Percentiles rank a stretch among this genome's conserved stretches.
Conservation (phyloP, 2,113 vertebrate species). For the Stigmatopora argus region DNA sequence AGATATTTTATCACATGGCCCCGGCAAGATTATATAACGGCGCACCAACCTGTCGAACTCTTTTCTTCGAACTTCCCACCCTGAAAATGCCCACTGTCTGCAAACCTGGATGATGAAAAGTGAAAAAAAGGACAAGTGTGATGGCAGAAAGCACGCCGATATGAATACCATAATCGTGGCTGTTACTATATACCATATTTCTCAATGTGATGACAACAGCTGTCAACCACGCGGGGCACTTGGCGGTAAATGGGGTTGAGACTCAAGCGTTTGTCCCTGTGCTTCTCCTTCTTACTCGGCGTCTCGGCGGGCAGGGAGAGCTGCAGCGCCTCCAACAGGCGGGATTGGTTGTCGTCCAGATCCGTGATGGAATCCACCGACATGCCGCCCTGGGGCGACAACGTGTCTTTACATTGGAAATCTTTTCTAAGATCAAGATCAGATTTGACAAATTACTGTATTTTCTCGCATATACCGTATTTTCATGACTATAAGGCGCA, state of each 20-base stretch:
- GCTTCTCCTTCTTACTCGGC: constrained; percentile 90
- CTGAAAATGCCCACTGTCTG: constrained; percentile 97
- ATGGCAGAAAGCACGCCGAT: not conserved
- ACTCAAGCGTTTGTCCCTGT: constrained; percentile 90
- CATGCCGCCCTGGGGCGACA: constrained; percentile 81
- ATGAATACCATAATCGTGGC: not conserved
- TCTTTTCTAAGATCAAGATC: no score
- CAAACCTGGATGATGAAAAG: constrained; percentile 73
- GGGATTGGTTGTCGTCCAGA: constrained; percentile 93
- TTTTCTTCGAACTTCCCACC: constrained; percentile 98
- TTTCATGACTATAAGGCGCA: no score
- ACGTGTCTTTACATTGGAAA: not conserved
- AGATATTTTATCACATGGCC: no score
- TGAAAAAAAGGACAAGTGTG: not conserved
- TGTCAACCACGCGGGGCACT: constrained; percentile 94
- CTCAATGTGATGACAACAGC: constrained; percentile 96
- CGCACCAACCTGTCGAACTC: constrained; percentile 87
- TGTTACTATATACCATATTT: constrained; percentile 80
- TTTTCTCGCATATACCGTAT: no score
- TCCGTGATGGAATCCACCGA: constrained; percentile 99
- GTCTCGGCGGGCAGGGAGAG: constrained; percentile 90
- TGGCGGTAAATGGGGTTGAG: constrained; percentile 97
- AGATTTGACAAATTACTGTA: no score
- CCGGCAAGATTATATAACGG: no score
- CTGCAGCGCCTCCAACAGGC: constrained; percentile 92